Evolutionary conservation across 2,888 invertebrate species (phyloP).

Genomic region (Mantis religiosa): DNA sequence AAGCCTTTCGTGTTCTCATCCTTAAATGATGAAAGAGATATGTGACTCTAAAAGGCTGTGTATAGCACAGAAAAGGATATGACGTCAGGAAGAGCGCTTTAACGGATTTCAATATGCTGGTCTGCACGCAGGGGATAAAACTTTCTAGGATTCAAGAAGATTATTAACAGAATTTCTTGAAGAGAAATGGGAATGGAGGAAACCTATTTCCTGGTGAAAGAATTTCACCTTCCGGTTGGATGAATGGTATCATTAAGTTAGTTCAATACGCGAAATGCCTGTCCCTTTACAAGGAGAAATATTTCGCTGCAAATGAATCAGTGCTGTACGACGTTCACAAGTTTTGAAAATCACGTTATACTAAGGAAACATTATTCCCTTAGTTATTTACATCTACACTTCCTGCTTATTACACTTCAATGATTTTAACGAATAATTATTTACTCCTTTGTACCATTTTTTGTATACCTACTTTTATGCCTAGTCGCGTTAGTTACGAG

Average conservation of each 20-base stretch:
- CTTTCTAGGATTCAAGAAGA: neutral
- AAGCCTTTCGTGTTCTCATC: neutral
- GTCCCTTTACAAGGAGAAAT: neutral
- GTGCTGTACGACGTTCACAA: too few species aligned
- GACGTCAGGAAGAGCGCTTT: neutral
- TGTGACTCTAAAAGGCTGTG: neutral
- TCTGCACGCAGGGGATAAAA: neutral
- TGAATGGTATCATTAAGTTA: neutral
- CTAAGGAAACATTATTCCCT: too few species aligned
- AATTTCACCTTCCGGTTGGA: neutral
- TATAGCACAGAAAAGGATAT: neutral
- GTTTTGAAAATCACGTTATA: too few species aligned
- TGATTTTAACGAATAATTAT: too few species aligned
- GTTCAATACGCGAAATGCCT: neutral
- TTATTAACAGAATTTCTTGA: neutral
- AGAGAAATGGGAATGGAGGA: neutral
- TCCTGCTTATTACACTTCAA: too few species aligned
- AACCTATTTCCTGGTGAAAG: neutral
- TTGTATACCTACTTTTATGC: too few species aligned
- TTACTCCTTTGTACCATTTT: too few species aligned
- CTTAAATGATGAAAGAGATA: neutral
- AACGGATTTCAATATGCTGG: neutral
- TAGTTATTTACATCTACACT: too few species aligned
- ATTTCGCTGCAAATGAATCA: too few species aligned
- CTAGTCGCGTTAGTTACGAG: too few species aligned